These are phyloP conservation scores for Leucoraja erinaceus DNA, from an alignment of 2,113 vertebrate species.

Conservation along the genomic window DNA sequence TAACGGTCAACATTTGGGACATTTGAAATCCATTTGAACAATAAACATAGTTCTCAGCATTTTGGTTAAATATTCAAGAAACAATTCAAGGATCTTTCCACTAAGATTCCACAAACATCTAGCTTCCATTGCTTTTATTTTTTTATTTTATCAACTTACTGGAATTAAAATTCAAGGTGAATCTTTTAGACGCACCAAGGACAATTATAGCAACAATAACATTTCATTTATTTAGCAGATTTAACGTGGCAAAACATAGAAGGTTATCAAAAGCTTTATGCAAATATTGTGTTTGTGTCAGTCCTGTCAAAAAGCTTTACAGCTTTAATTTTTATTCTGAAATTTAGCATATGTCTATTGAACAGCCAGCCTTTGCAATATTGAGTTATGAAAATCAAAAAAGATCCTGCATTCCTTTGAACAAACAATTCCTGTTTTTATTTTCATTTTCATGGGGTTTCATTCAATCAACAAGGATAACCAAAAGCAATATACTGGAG, in stretches of 20 bases:
- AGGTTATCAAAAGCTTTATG: too few relatives aligned
- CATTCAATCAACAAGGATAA: too few relatives aligned
- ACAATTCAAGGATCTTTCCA: too few relatives aligned
- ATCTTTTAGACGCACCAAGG: too few relatives aligned
- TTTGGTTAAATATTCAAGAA: background rate
- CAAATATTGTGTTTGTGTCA: too few relatives aligned
- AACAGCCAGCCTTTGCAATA: background rate
- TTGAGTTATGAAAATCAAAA: background rate
- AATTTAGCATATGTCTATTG: background rate
- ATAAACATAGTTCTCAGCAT: background rate
- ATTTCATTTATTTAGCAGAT: too few relatives aligned
- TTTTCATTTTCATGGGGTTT: background rate
- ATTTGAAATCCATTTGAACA: background rate
- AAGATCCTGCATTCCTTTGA: background rate
- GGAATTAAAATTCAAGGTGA: too few relatives aligned
- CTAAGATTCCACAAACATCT: too few relatives aligned
- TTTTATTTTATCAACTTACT: too few relatives aligned
- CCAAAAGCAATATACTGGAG: background rate
- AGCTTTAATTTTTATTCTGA: background rate
- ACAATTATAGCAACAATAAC: too few relatives aligned
- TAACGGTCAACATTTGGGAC: background rate
- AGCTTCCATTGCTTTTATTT: background rate
- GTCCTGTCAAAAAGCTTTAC: too few relatives aligned
- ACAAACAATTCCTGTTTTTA: background rate
- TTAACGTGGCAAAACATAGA: too few relatives aligned